These are phyloP conservation scores for Tarsius wallacei DNA, from an alignment of 2,797 vertebrate species.

Conservation along the genomic window DNA sequence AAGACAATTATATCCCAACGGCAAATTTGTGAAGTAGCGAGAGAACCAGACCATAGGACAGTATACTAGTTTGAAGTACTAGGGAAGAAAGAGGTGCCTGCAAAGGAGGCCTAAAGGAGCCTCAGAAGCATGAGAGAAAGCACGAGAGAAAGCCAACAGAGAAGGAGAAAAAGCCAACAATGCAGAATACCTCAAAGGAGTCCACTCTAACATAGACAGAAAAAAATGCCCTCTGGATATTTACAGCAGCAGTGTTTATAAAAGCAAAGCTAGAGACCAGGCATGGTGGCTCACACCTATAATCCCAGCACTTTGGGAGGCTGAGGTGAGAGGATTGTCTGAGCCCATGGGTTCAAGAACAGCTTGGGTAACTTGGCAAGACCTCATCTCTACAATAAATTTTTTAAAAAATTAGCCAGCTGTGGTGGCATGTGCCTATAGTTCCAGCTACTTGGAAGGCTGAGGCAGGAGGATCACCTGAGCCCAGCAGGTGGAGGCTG, in stretches of 20 bases:
- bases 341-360: too few relatives aligned
- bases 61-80: not conserved
- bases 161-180: not conserved
- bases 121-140: not conserved
- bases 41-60: not conserved
- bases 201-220: not conserved
- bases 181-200: not conserved
- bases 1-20: conserved; percentile 2
- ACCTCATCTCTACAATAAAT: too few relatives aligned
- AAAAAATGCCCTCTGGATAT: not conserved
- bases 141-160: not conserved
- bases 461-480: too few relatives aligned
- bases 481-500: too few relatives aligned
- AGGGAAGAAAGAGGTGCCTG: not conserved
- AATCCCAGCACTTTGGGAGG: too few relatives aligned
- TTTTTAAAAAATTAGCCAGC: too few relatives aligned
- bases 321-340: too few relatives aligned
- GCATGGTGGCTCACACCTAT: too few relatives aligned
- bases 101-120: not conserved
- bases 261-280: not conserved
- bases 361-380: too few relatives aligned
- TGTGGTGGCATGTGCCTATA: too few relatives aligned
- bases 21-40: not conserved
- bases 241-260: not conserved
- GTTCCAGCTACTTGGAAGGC: too few relatives aligned